Conservation (phyloP, 2,113 vertebrate species). For the Aegithalos caudatus region DNA sequence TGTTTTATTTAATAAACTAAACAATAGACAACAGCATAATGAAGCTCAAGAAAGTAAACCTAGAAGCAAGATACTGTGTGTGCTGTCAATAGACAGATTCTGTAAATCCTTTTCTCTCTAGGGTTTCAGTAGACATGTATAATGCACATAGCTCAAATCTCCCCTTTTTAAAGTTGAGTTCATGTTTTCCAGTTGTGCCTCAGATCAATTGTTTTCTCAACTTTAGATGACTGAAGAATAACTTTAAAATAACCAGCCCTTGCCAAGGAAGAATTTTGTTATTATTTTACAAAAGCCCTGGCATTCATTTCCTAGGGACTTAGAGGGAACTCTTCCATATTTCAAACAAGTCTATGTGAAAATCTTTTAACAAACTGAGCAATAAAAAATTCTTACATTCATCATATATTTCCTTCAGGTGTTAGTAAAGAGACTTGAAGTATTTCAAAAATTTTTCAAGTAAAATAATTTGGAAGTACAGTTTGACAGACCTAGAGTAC, state of each 20-base stretch:
- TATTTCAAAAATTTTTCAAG: background rate
- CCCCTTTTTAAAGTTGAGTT: background rate
- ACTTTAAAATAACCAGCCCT: background rate
- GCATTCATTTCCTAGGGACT: background rate
- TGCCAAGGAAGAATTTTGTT: background rate
- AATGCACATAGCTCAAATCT: background rate
- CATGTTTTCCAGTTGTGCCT: background rate
- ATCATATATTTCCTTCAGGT: background rate
- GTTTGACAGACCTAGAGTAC: background rate
- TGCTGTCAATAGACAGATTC: background rate
- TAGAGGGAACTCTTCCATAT: background rate
- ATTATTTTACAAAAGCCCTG: background rate
- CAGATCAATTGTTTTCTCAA: background rate
- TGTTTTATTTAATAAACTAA: background rate
- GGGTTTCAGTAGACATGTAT: background rate
- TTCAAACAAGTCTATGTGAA: background rate
- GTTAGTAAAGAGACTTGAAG: background rate
- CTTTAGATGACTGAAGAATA: background rate
- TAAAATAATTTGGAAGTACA: background rate
- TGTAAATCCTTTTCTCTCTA: background rate
- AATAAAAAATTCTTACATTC: constrained; percentile 1
- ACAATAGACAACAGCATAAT: background rate
- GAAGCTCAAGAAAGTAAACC: background rate
- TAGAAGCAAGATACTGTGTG: background rate
- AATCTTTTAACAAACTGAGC: background rate